Base-by-base conservation (phyloP, 2,113 vertebrate genomes). In the Marmota flaviventris region DNA sequence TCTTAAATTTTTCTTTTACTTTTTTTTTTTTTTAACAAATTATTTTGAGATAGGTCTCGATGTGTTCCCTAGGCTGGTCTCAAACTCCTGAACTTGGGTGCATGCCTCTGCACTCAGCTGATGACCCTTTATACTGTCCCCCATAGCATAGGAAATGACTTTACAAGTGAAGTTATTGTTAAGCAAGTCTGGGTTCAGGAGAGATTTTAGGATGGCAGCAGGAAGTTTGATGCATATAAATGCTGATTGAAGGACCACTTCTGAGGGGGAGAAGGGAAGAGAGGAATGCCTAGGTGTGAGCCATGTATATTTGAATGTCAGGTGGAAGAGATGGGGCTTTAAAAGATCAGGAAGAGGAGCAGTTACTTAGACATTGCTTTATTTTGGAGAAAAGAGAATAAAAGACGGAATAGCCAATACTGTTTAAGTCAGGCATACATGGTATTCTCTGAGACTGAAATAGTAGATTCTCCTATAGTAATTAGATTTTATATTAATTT, bases 291-390 rank as follows among this genome's bases (percentile, higher is more conserved):
- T 42, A 22, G 20, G 20, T 67, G 56, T 88, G 69, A 91, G 39
- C 34, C 16, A 79, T 83, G 63, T 85, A 75, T 34, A 76, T 87
- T 79, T 83, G 58, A 70, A 82, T 29, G 18, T 83, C 20, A 32
- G 67, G 70, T 90, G 16, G 39, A 81, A 85, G 25, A 53, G 3
- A 29, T 85, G 79, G 79, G 65, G 1, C 42, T 58, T 83, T 79
- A 29, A 67, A 83, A 92, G 32, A 75, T 85, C 17, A 4, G 58
- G 61, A 73, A 53, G 29, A 29, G 42, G 11, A 91, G 42, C 24
- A 39, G 13, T 96, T 93, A 42, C 73, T 56, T 79, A 58, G 85
- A 58, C 77, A 61, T 12, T 86, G 32, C 85, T 94, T 93, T 91
- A 25, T 73, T 78, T 69, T 83, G 83, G 39, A 83, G 63, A 69